Evolutionary conservation across 2,888 invertebrate genomes (phyloP), one percentile per base, ranked within the genome.

Genomic region (Sipha maydis): DNA sequence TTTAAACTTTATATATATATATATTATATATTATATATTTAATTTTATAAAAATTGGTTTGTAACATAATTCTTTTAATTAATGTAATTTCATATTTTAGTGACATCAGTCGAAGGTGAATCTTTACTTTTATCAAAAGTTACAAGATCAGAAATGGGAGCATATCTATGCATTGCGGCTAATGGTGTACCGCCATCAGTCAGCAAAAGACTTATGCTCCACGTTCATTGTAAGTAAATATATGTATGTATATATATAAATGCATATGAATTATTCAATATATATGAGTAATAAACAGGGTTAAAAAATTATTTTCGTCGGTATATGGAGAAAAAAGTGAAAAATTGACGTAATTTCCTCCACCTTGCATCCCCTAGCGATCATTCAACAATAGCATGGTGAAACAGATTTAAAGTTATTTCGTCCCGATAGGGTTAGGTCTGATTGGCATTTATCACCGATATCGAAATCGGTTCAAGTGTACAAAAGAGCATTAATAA

Each of bases 201-300:
- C 92, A 97, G 96, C 93, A 97, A 97, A 93, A 93, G 97, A 92
- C 96, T 97, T 94, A 96, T 96, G 95, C 94, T 97, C 90, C 96
- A 96, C 92, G 96, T 97, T 90, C 96, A 97, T 92, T 97, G 97
- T 97, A 92, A 96, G 97, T 96, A 93, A 34, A 56, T 79, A 77
- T 34, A 34, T 38, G 71, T 56, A 48, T 31, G 14, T 41, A 85
- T 38, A 76, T 56, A 48, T 31, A 25, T 41, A 85, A 34, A 41
- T 41, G 11, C 41, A 41, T 77, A 77, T 41, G n/a, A 25, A 48
- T n/a, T 77, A 41, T 77, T 41, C n/a, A 31, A 21, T 75, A 56
- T 34, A n/a, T 41, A 41, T 61, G 69, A 28, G 38, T 19, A 83
- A n/a, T n/a, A 76, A 84, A 76, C 61, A 75, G 0, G 31, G 67